Percentiles rank a stretch among this genome's conserved stretches.
Evolutionary conservation across 2,113 vertebrate species (phyloP).

Genomic region (Tetrax tetrax): DNA sequence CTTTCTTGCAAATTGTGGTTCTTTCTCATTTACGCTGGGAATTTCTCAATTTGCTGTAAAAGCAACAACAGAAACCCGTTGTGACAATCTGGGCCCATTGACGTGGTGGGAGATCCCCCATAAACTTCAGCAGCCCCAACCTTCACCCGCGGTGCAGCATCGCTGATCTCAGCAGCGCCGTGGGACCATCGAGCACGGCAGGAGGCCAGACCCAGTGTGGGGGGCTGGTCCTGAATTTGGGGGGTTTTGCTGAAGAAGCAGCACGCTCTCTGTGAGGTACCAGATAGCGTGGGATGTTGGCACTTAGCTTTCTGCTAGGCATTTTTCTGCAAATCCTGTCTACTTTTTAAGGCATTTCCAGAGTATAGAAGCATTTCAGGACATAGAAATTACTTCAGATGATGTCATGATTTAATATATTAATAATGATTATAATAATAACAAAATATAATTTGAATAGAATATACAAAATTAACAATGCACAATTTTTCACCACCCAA

Average conservation of each 20-base stretch:
- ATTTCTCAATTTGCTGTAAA: neutral
- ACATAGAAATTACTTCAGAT: neutral
- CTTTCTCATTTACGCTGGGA: neutral
- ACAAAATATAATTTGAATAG: no score
- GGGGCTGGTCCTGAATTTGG: neutral
- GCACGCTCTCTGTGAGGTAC: neutral
- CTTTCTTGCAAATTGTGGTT: neutral
- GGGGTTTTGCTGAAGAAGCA: neutral
- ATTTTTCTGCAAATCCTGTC: neutral
- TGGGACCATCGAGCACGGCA: fast-evolving
- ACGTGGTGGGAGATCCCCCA: neutral
- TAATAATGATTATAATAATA: no score
- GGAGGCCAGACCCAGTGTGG: no score
- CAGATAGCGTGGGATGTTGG: neutral
- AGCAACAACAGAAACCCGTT: neutral
- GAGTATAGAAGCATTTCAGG: neutral
- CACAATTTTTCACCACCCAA: no score
- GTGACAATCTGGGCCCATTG: neutral
- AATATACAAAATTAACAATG: no score
- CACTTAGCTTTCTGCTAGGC: neutral
- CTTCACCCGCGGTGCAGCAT: neutral
- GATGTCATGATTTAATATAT: no score
- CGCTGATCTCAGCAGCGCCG: neutral
- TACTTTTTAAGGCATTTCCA: neutral
- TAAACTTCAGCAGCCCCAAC: neutral